Evolutionary conservation across 2,113 vertebrate species (phyloP).

Genomic region (Oxyura jamaicensis): DNA sequence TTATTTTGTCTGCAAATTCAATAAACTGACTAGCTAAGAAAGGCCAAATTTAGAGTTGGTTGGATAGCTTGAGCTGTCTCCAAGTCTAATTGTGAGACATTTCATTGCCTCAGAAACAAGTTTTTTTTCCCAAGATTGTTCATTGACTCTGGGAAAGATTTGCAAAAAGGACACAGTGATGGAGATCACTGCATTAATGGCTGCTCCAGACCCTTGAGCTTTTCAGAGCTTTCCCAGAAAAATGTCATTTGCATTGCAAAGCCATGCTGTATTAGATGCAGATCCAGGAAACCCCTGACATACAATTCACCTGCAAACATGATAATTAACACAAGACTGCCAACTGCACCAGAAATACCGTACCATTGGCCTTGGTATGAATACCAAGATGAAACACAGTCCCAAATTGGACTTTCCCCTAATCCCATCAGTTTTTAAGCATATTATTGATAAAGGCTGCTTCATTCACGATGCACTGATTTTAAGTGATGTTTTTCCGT

Average conservation of each 20-base stretch:
- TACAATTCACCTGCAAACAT: background rate
- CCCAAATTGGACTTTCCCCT: rapidly evolving
- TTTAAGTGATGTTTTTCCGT: background rate
- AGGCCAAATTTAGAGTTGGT: background rate
- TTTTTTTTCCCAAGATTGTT: background rate
- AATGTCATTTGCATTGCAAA: background rate
- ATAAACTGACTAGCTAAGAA: background rate
- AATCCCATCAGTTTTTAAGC: background rate
- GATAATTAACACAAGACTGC: background rate
- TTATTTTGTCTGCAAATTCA: background rate
- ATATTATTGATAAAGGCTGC: background rate
- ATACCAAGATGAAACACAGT: background rate
- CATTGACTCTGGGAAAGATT: background rate
- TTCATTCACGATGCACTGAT: background rate
- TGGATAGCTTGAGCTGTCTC: background rate
- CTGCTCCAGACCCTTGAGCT: background rate
- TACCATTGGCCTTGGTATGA: background rate
- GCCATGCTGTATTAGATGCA: background rate
- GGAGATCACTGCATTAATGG: background rate
- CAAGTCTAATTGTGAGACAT: background rate
- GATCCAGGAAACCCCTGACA: background rate
- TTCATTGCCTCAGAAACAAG: background rate
- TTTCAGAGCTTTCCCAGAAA: background rate
- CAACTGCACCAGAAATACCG: background rate
- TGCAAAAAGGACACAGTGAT: background rate